Evolutionary conservation across 2,113 vertebrate genomes (phyloP), one percentile per base, ranked within the genome.

Genomic region (Hymenochirus boettgeri): DNA sequence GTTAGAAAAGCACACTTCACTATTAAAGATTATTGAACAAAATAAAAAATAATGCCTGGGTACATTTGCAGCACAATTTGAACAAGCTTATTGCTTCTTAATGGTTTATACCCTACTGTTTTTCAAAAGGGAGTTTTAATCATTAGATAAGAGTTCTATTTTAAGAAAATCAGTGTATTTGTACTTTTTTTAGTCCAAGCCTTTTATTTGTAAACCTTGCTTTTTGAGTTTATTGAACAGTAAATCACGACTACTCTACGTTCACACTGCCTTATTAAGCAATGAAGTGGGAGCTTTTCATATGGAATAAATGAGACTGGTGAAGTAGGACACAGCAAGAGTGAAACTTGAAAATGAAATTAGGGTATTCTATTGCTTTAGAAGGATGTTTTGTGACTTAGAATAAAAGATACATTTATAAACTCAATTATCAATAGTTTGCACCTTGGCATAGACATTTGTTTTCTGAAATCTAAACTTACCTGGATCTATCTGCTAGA

Each of bases 371-470:
- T 70, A 54, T 27, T 67, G 66, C 61, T 25, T 57, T 64, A 22
- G 50, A 60, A 24, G 18, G 3, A 39, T 61, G 10, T 31, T 42
- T 13, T 72, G 27, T 65, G 27, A 71, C 25, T 70, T 66, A 31
- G 70, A 51, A 45, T 33, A 51, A 50, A 64, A 57, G 17, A 57
- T 31, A 15, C 52, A 64, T 56, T 64, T 55, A 63, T 31, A 70
- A 63, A 71, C n/a, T 77, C 65, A 65, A 70, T 73, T 74, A 61
- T 75, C 70, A 7, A 15, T 42, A 70, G 55, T 55, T 75, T 70
- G 19, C 27, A 57, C 17, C 9, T 52, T 37, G 21, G 39, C 11
- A 9, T 72, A 53, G 9, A 50, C 1, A 55, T 29, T 13, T 70
- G 13, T 73, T 45, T 65, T 51, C 18, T 31, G 17, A 55, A 18